Evolutionary conservation across 2,113 vertebrate species (phyloP).

Genomic region (Engraulis encrasicolus): DNA sequence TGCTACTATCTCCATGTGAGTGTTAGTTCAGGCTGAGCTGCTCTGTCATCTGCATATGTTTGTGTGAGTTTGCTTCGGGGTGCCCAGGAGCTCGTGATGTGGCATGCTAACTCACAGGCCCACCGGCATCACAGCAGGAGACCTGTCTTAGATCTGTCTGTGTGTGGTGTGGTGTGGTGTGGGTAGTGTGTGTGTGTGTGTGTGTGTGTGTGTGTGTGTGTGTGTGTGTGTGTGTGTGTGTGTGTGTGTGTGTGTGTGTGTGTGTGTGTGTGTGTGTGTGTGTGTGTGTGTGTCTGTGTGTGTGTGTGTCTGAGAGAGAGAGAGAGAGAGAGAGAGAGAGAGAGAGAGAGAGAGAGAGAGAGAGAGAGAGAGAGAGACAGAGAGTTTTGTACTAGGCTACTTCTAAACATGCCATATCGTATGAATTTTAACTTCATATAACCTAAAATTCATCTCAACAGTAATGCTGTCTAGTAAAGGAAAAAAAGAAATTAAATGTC

Average conservation of each 20-base stretch:
- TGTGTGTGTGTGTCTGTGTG: background rate
- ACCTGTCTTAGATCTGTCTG: background rate
- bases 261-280: background rate
- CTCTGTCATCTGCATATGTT: background rate
- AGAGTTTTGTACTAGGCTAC: too few relatives aligned
- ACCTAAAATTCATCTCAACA: too few relatives aligned
- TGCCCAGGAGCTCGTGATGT: background rate
- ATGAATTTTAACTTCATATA: too few relatives aligned
- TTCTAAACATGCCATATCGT: too few relatives aligned
- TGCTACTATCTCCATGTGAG: background rate
- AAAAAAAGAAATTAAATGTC: too few relatives aligned
- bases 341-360: too few relatives aligned
- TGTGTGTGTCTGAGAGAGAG: background rate
- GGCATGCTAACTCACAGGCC: background rate
- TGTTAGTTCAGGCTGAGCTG: background rate
- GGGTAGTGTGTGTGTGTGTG: background rate
- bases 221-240: background rate
- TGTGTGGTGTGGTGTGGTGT: background rate
- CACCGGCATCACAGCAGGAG: background rate
- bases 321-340: too few relatives aligned
- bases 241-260: background rate
- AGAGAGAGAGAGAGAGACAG: too few relatives aligned
- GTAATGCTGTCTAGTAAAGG: too few relatives aligned
- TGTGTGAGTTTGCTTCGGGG: background rate
- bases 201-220: slow-evolving; percentile 4